phyloP scores from a whole-genome alignment of 2,888 invertebrate genomes.

The Calameuta pallipes region DNA sequence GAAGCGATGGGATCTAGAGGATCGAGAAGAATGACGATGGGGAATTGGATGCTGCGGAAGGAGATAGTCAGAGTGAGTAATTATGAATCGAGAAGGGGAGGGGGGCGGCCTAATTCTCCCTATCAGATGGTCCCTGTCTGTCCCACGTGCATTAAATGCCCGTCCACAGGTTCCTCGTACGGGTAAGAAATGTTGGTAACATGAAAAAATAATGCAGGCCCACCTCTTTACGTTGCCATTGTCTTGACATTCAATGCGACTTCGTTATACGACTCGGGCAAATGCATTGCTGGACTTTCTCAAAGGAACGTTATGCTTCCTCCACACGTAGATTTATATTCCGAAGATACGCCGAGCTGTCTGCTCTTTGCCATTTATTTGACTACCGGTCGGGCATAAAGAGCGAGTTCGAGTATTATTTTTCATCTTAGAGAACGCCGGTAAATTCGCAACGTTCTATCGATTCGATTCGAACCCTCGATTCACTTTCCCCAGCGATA shows the following conservation, averaged over 20 bases:
- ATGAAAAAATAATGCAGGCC: background rate
- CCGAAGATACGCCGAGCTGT: background rate
- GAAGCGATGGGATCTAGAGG: background rate
- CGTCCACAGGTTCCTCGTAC: background rate
- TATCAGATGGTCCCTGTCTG: background rate
- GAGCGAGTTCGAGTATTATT: background rate
- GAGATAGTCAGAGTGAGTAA: constrained; percentile 1
- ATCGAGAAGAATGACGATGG: background rate
- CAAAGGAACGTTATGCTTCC: background rate
- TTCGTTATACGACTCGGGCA: background rate
- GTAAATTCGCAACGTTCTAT: background rate
- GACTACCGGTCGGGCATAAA: background rate
- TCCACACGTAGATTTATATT: background rate
- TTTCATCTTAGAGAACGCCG: background rate
- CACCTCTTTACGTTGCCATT: background rate
- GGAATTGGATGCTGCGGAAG: background rate
- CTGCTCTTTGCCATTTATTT: background rate
- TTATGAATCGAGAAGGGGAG: background rate
- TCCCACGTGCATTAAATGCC: background rate
- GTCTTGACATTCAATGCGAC: background rate
- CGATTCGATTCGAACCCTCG: background rate
- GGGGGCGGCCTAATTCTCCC: constrained; percentile 9
- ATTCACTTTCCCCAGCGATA: background rate
- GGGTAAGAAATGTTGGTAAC: background rate
- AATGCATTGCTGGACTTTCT: background rate